phyloP scores from a whole-genome alignment of 1,140 invertebrate species.

The Metopolophium dirhodum region DNA sequence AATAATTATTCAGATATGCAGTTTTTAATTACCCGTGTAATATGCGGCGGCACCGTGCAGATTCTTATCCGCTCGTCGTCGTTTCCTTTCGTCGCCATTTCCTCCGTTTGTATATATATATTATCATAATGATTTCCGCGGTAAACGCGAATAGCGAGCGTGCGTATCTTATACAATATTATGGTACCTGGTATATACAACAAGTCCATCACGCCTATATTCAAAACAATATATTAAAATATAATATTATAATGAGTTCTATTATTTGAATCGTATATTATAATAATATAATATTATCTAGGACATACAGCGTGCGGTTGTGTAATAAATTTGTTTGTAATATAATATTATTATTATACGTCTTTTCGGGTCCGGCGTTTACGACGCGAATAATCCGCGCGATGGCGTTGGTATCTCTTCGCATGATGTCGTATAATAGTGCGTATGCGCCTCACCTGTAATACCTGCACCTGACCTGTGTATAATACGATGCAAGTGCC shows the following conservation, averaged over 20 bases:
- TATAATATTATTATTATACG: neutral
- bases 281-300: neutral
- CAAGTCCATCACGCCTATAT: neutral
- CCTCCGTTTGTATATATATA: neutral
- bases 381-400: neutral
- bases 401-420: neutral
- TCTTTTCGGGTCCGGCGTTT: neutral
- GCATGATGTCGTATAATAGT: neutral
- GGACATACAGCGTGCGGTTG: neutral
- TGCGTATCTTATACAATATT: no score
- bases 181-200: neutral
- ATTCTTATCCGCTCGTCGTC: neutral
- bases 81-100: neutral
- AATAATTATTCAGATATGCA: neutral
- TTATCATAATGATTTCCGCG: neutral
- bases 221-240: neutral
- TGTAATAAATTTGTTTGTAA: neutral
- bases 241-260: neutral
- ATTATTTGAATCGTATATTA: neutral
- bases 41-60: neutral
- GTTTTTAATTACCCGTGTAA: neutral
- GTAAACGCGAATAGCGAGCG: neutral
- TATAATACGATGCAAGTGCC: neutral
- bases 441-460: neutral
- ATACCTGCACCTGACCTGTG: neutral